Evolutionary conservation across 2,797 vertebrate genomes (phyloP).

Genomic region (Masticophis lateralis): DNA sequence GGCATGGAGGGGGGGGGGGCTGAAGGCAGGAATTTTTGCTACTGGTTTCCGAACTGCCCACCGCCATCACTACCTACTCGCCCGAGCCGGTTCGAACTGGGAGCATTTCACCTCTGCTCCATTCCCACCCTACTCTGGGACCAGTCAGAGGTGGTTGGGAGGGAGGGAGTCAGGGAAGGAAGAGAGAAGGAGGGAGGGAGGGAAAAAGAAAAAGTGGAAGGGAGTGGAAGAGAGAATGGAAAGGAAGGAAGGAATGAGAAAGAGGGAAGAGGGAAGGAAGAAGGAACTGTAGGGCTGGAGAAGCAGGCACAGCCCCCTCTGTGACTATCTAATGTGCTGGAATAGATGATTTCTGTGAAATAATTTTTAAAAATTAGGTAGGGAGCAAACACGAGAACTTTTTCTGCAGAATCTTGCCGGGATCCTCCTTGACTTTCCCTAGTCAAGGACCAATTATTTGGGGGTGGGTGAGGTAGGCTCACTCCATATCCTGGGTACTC

Average conservation of each 20-base stretch:
- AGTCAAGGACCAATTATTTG: background rate
- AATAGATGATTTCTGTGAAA: background rate
- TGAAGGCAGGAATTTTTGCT: no score
- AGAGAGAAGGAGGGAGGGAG: background rate
- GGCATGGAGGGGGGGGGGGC: no score
- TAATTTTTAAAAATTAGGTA: background rate
- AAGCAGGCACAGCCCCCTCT: background rate
- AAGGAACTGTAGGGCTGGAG: background rate
- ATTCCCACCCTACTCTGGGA: no score
- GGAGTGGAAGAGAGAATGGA: background rate
- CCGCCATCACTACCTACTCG: no score
- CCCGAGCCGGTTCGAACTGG: no score
- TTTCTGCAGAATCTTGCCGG: background rate
- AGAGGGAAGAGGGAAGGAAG: background rate
- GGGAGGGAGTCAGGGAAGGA: no score
- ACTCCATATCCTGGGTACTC: background rate
- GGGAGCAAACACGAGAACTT: accelerated
- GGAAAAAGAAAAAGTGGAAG: background rate
- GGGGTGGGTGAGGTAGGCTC: no score
- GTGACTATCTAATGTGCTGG: background rate
- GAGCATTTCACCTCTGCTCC: no score
- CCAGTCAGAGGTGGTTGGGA: no score
- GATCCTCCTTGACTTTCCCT: background rate
- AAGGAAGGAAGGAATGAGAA: background rate
- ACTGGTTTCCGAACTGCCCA: no score